A percentile compares a stretch with the other conserved stretches of the same genome.
These are phyloP conservation scores for Otis tarda DNA, from an alignment of 2,113 vertebrate genomes.

Conservation along the genomic window DNA sequence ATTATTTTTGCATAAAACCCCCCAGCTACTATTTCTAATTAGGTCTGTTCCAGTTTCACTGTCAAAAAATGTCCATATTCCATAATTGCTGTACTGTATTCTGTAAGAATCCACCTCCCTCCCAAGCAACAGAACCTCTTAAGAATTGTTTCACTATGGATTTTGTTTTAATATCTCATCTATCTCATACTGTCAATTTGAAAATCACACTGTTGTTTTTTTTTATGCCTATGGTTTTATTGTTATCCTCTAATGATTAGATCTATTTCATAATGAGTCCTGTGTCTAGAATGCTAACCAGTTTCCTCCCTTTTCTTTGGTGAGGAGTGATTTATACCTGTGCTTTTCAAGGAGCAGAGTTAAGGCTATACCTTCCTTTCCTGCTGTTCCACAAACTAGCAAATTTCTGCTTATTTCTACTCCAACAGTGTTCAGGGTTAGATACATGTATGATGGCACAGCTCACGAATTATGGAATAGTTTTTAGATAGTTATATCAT, in stretches of 20 bases:
- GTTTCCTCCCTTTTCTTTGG: neutral
- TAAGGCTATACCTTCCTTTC: neutral
- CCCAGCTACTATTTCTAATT: neutral
- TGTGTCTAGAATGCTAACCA: neutral
- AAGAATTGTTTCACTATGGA: neutral
- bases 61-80: neutral
- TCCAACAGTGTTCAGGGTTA: neutral
- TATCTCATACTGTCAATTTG: neutral
- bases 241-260: neutral
- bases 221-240: neutral
- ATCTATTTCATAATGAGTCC: neutral
- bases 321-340: neutral
- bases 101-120: neutral
- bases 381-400: neutral
- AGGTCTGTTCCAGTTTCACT: neutral
- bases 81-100: neutral
- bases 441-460: neutral
- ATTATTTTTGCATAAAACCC: neutral
- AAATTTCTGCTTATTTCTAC: neutral
- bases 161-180: neutral
- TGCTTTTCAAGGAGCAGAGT: neutral
- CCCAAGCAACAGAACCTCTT: neutral
- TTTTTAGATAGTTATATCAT: neutral
- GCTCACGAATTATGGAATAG: neutral
- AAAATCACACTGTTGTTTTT: neutral